Base-by-base conservation (phyloP, 2,888 invertebrate species). In the Pomacea canaliculata region DNA sequence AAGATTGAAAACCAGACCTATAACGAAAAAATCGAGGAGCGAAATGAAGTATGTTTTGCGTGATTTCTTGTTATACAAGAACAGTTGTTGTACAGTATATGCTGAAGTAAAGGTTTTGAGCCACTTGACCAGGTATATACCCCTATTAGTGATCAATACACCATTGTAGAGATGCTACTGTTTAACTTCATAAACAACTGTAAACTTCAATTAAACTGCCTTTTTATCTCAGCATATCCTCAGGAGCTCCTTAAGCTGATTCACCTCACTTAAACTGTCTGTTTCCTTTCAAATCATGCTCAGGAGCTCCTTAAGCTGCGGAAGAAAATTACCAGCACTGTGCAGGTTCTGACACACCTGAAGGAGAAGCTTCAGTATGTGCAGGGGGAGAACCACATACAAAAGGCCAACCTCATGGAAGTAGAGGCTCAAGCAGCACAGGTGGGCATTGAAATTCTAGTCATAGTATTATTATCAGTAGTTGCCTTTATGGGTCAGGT, bases 1-100 rank as follows among this genome's bases (percentile, higher is more conserved):
- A 92, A 92, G 86, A 92, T 92, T 79, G 92, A 93, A 85, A 93
- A 93, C 83, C 92, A 92, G 85, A 92, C 91, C 56, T 91, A 91
- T 83, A 90, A 91, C 73, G 93, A 93, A 83, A 93, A 93, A 88
- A 92, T 93, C 76, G 93, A 93, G 84, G 93, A 93, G 83, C 88
- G 92, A 81, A 93, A 93, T 81, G 92, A 92, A 87, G 91, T 89
- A 83, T 72, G 75, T 72, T 27, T 49, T 27, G 51, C 51, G 0
- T 8, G 10, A 16, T 56, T 13, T 56, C 51, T 56, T n/a, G 18
- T 19, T 37, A 13, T 12, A 19, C 27, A 63, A 60, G 46, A 16
- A 67, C n/a, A 18, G 23, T 48, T n/a, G 46, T 48, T 37, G 48
- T 70, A 70, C 13, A 70, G 13, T 3, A 7, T 49, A 49, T 49